Evolutionary conservation across 2,888 invertebrate species (phyloP).

Genomic region (Apotomis capreana): DNA sequence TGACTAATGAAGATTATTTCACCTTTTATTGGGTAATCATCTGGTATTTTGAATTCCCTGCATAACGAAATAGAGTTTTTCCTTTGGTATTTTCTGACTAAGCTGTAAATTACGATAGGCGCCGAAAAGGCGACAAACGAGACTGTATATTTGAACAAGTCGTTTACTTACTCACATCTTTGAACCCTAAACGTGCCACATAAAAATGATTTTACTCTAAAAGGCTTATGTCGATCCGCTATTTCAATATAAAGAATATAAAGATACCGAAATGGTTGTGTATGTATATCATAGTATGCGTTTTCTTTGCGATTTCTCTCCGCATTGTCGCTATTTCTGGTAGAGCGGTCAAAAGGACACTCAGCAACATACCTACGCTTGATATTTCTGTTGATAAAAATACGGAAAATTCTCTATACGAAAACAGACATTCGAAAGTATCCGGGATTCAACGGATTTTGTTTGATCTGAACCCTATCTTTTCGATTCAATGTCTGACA

Average conservation of each 20-base stretch:
- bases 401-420: background rate
- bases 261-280: conserved; percentile 22
- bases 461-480: background rate
- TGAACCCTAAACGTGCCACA: conserved; percentile 31
- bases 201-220: conserved; percentile 39
- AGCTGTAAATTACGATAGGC: conserved; percentile 6
- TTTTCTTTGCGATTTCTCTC: conserved; percentile 28
- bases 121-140: conserved; percentile 27
- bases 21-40: background rate
- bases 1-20: background rate
- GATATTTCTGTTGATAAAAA: conserved; percentile 1
- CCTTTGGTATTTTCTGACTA: background rate
- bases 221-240: conserved; percentile 25
- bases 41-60: background rate
- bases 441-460: background rate
- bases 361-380: conserved; percentile 6
- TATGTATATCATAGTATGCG: background rate
- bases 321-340: conserved; percentile 36
- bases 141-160: conserved; percentile 32
- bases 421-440: conserved; percentile 7
- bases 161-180: conserved; percentile 21
- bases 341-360: conserved; percentile 31
- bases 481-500: background rate
- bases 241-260: conserved; percentile 25
- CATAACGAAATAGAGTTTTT: background rate